Evolutionary conservation across 2,888 invertebrate genomes (phyloP).

Genomic region (Myathropa florea): DNA sequence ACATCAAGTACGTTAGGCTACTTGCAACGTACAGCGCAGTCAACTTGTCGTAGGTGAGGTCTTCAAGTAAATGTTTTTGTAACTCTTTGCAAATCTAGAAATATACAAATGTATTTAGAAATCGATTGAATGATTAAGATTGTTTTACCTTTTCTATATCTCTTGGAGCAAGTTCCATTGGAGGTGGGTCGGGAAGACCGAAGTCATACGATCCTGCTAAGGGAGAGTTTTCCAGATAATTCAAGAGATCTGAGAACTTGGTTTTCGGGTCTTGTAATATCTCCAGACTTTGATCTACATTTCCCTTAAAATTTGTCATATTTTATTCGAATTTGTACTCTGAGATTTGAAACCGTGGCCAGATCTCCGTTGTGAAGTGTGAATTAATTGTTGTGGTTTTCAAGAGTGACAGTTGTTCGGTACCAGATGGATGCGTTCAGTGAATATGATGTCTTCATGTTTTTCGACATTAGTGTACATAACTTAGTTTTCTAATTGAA

Average conservation of each 20-base stretch:
- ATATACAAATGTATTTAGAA: slow-evolving; percentile 83
- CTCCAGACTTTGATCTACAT: slow-evolving; percentile 5
- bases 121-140: background rate
- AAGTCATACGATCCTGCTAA: slow-evolving; percentile 26
- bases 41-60: slow-evolving; percentile 73
- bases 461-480: slow-evolving; percentile 2
- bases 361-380: background rate
- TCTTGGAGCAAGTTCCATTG: slow-evolving; percentile 2
- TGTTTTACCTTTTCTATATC: slow-evolving; percentile 29
- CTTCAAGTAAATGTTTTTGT: slow-evolving; percentile 62
- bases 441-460: background rate
- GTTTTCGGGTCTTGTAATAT: slow-evolving; percentile 31
- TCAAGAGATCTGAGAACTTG: background rate
- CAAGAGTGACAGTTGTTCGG: slow-evolving; percentile 24
- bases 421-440: background rate
- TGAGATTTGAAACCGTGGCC: background rate
- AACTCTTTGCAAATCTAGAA: slow-evolving; percentile 81
- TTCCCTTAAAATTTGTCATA: background rate
- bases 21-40: slow-evolving; percentile 72
- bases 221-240: slow-evolving; percentile 36
- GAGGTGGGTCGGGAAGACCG: slow-evolving; percentile 1
- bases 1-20: slow-evolving; percentile 50
- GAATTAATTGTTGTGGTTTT: slow-evolving; percentile 18
- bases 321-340: background rate
- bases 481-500: background rate